Base-by-base conservation (phyloP, 1,140 invertebrate species). In the Apolygus lucorum region DNA sequence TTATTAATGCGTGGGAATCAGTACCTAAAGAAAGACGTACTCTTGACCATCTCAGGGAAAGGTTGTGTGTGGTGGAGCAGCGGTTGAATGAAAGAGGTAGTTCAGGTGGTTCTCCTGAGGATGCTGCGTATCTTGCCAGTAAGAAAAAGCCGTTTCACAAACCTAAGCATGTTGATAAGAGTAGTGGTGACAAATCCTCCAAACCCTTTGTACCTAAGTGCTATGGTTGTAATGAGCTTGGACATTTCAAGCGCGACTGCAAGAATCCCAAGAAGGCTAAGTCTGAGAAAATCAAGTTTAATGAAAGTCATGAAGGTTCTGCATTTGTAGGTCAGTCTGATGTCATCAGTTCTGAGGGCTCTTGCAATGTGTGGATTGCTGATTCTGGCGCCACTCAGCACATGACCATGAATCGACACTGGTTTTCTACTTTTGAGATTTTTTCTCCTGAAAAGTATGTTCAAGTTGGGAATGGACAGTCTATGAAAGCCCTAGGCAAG, bases 1-100 rank as follows among this genome's bases (percentile, higher is more conserved):
- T 75, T 68, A 70, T 72, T 13, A 73, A 73, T 71, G 74, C 73
- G 2, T 74, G 74, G 74, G 74, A 76, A 67, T 69, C 72, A 1
- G 62, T 74, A n/a, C 67, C 72, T 27, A 64, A 72, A 17, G 34
- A 49, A 49, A 49, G 17, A 11, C 34, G 34, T 49, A 49, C 34
- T 11, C 8, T 49, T 49, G 34, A 26, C 52, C 11, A 27, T 26
- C 52, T 28, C 17, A n/a, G 21, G 25, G 59, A 70, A 64, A 22
- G 29, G n/a, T 70, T 22, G 14, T 42, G 28, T 27, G 1, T 17
- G 2, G 29, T 66, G 26, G 11, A 52, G 62, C 49, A 11, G 27
- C 63, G 21, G 4, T 17, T n/a, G 21, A 14, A 4, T n/a, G 8
- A 13, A 28, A 34, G 21, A 70, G 63, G 26, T 4, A 2, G 4